A percentile compares a stretch with the other conserved stretches of the same genome.
Conservation (phyloP, 2,797 vertebrate genomes). For the Crocodylus rhombifer region DNA sequence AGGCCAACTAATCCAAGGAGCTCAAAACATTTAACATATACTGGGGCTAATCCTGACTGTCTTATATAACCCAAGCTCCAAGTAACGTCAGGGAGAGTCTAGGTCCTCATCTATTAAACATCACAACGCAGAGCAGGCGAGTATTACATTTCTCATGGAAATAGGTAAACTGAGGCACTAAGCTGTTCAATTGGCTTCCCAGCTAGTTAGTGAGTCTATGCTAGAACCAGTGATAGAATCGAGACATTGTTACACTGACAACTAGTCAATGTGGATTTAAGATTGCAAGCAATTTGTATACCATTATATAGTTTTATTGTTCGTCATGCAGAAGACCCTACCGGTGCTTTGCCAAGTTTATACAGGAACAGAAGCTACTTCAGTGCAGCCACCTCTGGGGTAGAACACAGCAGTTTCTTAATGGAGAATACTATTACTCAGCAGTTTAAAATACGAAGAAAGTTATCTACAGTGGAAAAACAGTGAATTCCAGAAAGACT, state of each 20-base stretch:
- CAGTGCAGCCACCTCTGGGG: not conserved
- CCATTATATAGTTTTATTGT: not conserved
- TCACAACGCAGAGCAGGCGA: not conserved
- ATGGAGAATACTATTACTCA: not conserved
- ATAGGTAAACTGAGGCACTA: not conserved
- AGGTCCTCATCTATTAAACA: not conserved
- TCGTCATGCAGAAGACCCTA: not conserved
- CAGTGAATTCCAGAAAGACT: not conserved
- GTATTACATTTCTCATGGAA: not conserved
- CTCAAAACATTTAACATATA: not conserved
- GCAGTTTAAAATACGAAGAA: not conserved
- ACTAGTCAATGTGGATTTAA: not conserved
- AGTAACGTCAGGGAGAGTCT: not conserved
- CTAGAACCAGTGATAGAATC: not conserved
- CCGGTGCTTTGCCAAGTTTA: not conserved
- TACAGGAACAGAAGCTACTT: not conserved
- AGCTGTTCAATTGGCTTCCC: not conserved
- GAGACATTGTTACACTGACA: not conserved
- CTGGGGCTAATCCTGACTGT: not conserved
- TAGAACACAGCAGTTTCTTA: not conserved
- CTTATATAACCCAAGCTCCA: not conserved
- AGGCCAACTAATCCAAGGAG: conserved; percentile 3
- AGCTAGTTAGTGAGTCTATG: not conserved
- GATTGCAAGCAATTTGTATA: not conserved
- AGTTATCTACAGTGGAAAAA: not conserved